Percentiles rank a stretch among this genome's conserved stretches.
Conservation (phyloP, 92 coral and sea anemone species). For the Palythoa grandiflora region DNA sequence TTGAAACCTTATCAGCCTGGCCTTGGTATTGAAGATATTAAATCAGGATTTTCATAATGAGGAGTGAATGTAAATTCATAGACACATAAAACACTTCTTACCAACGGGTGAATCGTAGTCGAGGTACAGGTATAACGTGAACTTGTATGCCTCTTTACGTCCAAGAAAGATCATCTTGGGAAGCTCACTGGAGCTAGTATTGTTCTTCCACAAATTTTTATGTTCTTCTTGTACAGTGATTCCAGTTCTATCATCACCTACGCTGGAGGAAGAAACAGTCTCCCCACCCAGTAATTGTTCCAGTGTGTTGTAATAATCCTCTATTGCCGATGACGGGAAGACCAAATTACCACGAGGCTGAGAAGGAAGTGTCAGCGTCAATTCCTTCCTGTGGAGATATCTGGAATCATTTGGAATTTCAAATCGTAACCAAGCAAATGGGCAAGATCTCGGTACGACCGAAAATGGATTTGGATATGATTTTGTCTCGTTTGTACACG, state of each 20-base stretch:
- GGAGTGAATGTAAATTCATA: no score
- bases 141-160: slow-evolving; percentile 67
- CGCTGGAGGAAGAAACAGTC: background rate
- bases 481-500: slow-evolving; percentile 46
- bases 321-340: slow-evolving; percentile 22
- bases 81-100: slow-evolving; percentile 4
- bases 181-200: slow-evolving; percentile 23
- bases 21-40: no score
- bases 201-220: background rate
- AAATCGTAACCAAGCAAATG: slow-evolving; percentile 62
- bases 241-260: slow-evolving; percentile 37
- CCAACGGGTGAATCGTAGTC: slow-evolving; percentile 59
- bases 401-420: slow-evolving; percentile 27
- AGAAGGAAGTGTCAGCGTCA: slow-evolving; percentile 40
- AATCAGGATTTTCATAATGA: no score
- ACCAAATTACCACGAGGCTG: slow-evolving; percentile 28
- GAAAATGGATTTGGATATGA: slow-evolving; percentile 23
- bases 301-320: slow-evolving; percentile 27
- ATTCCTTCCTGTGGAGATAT: slow-evolving; percentile 41
- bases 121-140: slow-evolving; percentile 65
- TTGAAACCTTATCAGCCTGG: no score
- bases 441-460: slow-evolving; percentile 62
- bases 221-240: slow-evolving; percentile 38
- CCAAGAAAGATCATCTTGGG: slow-evolving; percentile 77
- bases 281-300: slow-evolving; percentile 6